These are phyloP conservation scores for Spilogale gracilis DNA, from an alignment of 2,113 vertebrate genomes.

Conservation along the genomic window DNA sequence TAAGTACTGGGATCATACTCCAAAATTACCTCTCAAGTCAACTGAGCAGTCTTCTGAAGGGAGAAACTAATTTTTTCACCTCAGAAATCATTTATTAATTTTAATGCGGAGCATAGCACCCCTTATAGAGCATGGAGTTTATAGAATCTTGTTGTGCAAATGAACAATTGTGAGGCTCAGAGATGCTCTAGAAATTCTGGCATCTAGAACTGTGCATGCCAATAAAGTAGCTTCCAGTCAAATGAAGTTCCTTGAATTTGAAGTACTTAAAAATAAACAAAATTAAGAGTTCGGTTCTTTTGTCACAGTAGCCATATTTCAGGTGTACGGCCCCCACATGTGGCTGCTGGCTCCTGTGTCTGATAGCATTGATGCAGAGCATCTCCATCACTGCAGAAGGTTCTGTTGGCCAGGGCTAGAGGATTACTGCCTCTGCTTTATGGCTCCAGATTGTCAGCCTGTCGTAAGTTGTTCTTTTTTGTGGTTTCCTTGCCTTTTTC, in stretches of 20 bases:
- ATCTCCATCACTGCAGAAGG: not conserved
- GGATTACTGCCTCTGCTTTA: not conserved
- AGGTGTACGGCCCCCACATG: not conserved
- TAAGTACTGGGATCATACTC: not conserved
- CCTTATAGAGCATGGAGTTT: not conserved
- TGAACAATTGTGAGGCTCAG: not conserved
- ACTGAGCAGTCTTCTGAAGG: not conserved
- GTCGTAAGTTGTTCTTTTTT: not conserved
- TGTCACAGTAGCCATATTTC: not conserved
- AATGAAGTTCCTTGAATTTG: not conserved
- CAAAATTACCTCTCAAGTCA: not conserved
- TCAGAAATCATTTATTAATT: not conserved
- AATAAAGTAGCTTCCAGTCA: not conserved
- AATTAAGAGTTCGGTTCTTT: not conserved
- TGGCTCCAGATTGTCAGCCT: not conserved
- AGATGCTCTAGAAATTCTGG: not conserved
- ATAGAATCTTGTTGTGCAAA: not conserved
- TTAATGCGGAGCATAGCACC: not conserved
- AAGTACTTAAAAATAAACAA: constrained; percentile 10
- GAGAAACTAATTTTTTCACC: not conserved
- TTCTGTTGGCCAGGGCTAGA: not conserved
- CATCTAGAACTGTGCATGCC: not conserved
- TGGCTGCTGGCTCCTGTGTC: not conserved
- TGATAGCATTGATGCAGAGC: not conserved
- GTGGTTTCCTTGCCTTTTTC: not conserved